Evolutionary conservation across 2,888 invertebrate genomes (phyloP).

Genomic region (Acronicta psi): DNA sequence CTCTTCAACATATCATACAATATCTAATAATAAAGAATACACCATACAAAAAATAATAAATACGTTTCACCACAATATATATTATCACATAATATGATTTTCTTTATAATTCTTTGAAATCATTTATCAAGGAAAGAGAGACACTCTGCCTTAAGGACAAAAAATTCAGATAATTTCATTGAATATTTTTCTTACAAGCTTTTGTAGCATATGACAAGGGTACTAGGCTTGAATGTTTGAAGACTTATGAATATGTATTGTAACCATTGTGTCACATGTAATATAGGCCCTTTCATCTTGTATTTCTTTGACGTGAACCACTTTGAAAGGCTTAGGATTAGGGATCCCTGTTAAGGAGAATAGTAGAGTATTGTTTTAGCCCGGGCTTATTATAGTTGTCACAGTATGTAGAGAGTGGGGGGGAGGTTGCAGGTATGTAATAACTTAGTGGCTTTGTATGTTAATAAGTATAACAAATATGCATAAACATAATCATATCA

Average conservation of each 20-base stretch:
- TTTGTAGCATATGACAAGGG: constrained; percentile 52
- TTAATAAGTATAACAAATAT: neutral
- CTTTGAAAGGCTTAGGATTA: constrained; percentile 23
- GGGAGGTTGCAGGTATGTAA: no score
- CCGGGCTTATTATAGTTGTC: neutral
- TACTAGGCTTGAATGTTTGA: constrained; percentile 36
- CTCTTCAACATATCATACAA: no score
- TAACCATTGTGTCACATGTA: constrained; percentile 36
- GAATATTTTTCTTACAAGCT: constrained; percentile 40
- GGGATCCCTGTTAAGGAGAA: constrained; percentile 3
- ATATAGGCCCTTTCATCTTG: constrained; percentile 29
- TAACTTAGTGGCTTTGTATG: neutral
- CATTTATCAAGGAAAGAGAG: no score
- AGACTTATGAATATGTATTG: constrained; percentile 48
- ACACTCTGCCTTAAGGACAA: neutral
- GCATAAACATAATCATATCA: no score
- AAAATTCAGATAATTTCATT: constrained; percentile 32
- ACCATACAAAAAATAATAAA: no score
- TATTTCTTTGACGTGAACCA: constrained; percentile 24
- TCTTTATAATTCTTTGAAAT: no score
- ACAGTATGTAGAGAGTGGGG: neutral
- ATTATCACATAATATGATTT: no score
- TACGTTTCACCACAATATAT: no score
- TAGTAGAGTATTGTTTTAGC: constrained; percentile 13
- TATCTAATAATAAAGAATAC: no score